Percentiles rank a stretch among this genome's conserved stretches.
Evolutionary conservation across 2,888 invertebrate species (phyloP).

Genomic region (Dexiosoma caninum): DNA sequence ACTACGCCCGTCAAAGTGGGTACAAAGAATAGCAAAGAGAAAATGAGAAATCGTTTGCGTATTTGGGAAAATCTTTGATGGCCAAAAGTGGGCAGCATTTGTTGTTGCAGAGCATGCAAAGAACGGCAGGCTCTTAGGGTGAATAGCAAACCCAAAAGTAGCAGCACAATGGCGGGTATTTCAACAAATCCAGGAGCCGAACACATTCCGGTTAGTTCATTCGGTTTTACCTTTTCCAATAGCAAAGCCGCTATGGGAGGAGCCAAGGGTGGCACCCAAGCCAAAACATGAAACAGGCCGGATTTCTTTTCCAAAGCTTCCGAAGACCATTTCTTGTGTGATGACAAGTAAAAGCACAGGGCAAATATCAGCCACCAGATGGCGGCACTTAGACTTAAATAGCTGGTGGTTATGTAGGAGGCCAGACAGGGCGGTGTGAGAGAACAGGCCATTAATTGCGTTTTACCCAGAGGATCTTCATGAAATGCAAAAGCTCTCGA

Average conservation of each 20-base stretch:
- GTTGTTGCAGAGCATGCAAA: slow-evolving; percentile 73
- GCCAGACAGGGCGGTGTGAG: slow-evolving; percentile 83
- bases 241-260: slow-evolving; percentile 90
- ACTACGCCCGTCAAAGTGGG: slow-evolving; percentile 74
- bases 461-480: slow-evolving; percentile 75
- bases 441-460: slow-evolving; percentile 74
- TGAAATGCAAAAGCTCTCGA: slow-evolving; percentile 71
- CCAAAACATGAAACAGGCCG: slow-evolving; percentile 89
- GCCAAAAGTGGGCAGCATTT: slow-evolving; percentile 73
- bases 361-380: slow-evolving; percentile 94
- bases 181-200: slow-evolving; percentile 79
- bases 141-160: slow-evolving; percentile 74
- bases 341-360: slow-evolving; percentile 92
- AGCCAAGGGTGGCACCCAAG: slow-evolving; percentile 92
- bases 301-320: slow-evolving; percentile 93
- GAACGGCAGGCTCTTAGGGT: slow-evolving; percentile 76
- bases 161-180: slow-evolving; percentile 73
- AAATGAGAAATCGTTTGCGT: slow-evolving; percentile 75
- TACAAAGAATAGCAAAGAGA: slow-evolving; percentile 75
- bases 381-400: slow-evolving; percentile 87
- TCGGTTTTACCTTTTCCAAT: slow-evolving; percentile 86
- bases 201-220: slow-evolving; percentile 90
- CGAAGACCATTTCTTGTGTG: slow-evolving; percentile 94
- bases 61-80: slow-evolving; percentile 77
- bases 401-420: slow-evolving; percentile 86